Evolutionary conservation across 2,113 vertebrate genomes (phyloP), one percentile per base, ranked within the genome.

Genomic region (Desmodus rotundus): DNA sequence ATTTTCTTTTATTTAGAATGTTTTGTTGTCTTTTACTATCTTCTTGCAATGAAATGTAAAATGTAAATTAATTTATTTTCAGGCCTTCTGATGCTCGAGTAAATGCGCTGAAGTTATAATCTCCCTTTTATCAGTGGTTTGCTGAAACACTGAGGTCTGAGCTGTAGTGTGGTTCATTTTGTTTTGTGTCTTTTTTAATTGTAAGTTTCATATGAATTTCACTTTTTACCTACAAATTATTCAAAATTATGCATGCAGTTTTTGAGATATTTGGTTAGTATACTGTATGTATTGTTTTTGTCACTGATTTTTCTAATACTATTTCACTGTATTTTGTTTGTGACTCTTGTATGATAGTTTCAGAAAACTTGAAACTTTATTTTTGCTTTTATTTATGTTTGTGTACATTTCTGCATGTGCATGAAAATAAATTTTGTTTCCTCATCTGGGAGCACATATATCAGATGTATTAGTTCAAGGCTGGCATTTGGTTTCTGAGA

Each of bases 241-340:
- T 95, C n/a, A 70, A 72, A 74, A 61, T 52, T 70, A 8, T 68
- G 8, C 33, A 16, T 47, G 50, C 68, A 43, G 31, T 81, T 95
- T 91, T 94, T 81, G 12, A 85, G n/a, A 43, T 41, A 76, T 74
- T 76, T 81, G n/a, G 31, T 81, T 80, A 94, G 33, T 87, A 33
- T 73, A 19, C n/a, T 90, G 33, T 67, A 20, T 50, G 17, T 14
- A 26, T 87, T 93, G n/a, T n/a, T 77, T 94, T 80, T 94, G 61
- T 47, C 50, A 73, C 13, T 58, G 47, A 93, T 81, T 96, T 96
- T 85, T 52, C n/a, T 72, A 70, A 63, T 76, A 70, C 67, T 77
- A 45, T 83, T 88, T 84, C 54, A 80, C 16, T 8, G 2, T 56
- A 67, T 92, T 73, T 89, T 52, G 22, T 74, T 86, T 82, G 31